Evolutionary conservation across 2,888 invertebrate genomes (phyloP).

Genomic region (Hemicrepidius hirtus): DNA sequence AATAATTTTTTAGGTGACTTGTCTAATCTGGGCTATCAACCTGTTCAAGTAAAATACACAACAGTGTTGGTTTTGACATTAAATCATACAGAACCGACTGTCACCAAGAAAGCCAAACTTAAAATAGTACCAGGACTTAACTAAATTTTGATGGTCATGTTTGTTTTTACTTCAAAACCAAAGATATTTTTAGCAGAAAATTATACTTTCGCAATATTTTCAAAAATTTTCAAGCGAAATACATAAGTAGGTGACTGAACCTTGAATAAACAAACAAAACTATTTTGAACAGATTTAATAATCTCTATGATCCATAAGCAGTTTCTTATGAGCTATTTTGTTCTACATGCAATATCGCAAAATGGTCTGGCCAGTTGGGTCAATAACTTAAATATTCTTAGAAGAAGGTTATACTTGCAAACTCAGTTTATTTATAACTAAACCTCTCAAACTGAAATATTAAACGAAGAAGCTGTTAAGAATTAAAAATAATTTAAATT

Average conservation of each 20-base stretch:
- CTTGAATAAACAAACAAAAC: slow-evolving; percentile 3
- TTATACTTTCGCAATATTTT: neutral
- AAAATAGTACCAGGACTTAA: too few relatives aligned
- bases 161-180: too few relatives aligned
- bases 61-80: too few relatives aligned
- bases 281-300: slow-evolving; percentile 4
- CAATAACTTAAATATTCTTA: slow-evolving; percentile 21
- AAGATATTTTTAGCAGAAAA: too few relatives aligned
- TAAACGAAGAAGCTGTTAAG: neutral
- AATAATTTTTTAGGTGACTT: too few relatives aligned
- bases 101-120: too few relatives aligned
- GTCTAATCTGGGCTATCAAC: too few relatives aligned
- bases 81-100: too few relatives aligned
- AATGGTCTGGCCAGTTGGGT: slow-evolving; percentile 8
- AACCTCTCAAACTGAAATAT: slow-evolving; percentile 11
- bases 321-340: neutral
- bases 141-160: too few relatives aligned
- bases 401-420: slow-evolving; percentile 11
- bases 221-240: neutral
- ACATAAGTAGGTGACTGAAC: neutral
- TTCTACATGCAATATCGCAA: neutral
- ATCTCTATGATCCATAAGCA: slow-evolving; percentile 1
- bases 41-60: too few relatives aligned
- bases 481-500: neutral
- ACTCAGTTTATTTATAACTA: neutral